phyloP scores from a whole-genome alignment of 2,888 invertebrate species.

The Drosophila suboccidentalis region DNA sequence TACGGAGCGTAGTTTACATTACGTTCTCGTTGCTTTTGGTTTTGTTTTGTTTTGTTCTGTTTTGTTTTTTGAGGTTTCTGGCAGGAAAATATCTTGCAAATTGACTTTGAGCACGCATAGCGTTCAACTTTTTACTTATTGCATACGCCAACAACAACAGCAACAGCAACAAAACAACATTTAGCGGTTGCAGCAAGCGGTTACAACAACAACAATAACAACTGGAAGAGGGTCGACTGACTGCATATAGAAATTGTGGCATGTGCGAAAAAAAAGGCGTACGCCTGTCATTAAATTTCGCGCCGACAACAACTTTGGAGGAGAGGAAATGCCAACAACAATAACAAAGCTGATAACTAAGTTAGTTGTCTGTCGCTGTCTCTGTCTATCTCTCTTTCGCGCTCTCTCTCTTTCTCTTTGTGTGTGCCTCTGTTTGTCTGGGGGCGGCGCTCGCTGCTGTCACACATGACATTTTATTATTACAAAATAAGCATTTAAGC shows the following conservation, averaged over 20 bases:
- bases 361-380: conserved; percentile 53
- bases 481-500: conserved; percentile 81
- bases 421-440: conserved; percentile 45
- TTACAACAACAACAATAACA: conserved; percentile 25
- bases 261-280: conserved; percentile 76
- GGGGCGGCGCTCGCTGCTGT: conserved; percentile 58
- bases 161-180: conserved; percentile 21
- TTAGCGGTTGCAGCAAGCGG: conserved; percentile 25
- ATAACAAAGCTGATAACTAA: conserved; percentile 65
- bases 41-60: conserved; percentile 14
- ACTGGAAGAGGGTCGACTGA: conserved; percentile 44
- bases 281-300: conserved; percentile 77
- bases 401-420: background rate
- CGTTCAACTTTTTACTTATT: conserved; percentile 54
- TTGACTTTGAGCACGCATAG: conserved; percentile 75
- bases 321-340: conserved; percentile 50
- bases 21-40: conserved; percentile 5
- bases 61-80: conserved; percentile 42
- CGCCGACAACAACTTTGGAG: conserved; percentile 52
- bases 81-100: conserved; percentile 73
- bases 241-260: conserved; percentile 62
- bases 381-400: background rate
- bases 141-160: conserved; percentile 33
- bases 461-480: conserved; percentile 79
- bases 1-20: conserved; percentile 57